Evolutionary conservation across 2,797 vertebrate species (phyloP).

Genomic region (Hoplostethus atlanticus): DNA sequence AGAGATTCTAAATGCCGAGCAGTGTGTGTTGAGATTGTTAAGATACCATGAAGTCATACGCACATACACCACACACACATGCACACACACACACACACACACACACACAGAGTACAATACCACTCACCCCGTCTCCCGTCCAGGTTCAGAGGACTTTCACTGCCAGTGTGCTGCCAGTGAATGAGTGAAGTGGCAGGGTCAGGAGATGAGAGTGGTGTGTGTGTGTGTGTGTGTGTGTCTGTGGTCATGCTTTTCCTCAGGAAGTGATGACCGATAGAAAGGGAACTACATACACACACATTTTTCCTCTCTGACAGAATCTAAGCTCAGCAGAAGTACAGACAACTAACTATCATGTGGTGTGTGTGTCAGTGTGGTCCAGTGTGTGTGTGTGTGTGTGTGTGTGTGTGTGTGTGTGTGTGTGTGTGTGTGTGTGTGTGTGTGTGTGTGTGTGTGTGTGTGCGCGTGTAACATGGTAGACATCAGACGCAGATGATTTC

Average conservation of each 20-base stretch:
- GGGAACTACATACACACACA: slow-evolving; percentile 77
- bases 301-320: slow-evolving; percentile 70
- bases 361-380: slow-evolving; percentile 42
- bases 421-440: slow-evolving; percentile 49
- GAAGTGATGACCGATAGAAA: slow-evolving; percentile 81
- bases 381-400: slow-evolving; percentile 22
- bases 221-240: slow-evolving; percentile 33
- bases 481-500: slow-evolving; percentile 84
- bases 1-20: too few species aligned
- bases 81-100: slow-evolving; percentile 1
- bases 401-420: slow-evolving; percentile 28
- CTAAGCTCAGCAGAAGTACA: slow-evolving; percentile 84
- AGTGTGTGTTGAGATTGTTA: too few species aligned
- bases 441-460: slow-evolving; percentile 32
- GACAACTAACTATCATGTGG: slow-evolving; percentile 86
- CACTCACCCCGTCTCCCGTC: slow-evolving; percentile 66
- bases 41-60: neutral
- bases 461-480: slow-evolving; percentile 77
- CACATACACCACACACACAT: neutral
- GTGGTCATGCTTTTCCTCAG: slow-evolving; percentile 79
- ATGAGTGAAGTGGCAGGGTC: slow-evolving; percentile 50
- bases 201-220: slow-evolving; percentile 23
- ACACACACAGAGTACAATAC: slow-evolving; percentile 8
- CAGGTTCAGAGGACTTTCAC: slow-evolving; percentile 20
- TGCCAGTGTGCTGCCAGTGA: slow-evolving; percentile 43